Conservation (phyloP, 2,113 vertebrate genomes). For the Hirundichthys speculiger region DNA sequence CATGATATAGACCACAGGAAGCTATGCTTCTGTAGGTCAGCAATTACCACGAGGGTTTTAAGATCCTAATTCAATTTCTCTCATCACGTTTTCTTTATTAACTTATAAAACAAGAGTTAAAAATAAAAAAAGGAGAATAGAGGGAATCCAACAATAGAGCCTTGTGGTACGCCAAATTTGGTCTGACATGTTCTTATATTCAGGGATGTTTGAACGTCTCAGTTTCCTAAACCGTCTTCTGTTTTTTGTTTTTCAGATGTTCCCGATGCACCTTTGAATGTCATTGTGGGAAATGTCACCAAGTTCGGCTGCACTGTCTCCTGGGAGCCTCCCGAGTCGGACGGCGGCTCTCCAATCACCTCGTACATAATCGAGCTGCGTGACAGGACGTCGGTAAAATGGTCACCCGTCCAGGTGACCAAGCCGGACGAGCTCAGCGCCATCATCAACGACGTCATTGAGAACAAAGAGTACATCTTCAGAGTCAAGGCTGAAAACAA, state of each 20-base stretch:
- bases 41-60: too few relatives aligned
- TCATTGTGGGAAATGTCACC: constrained; percentile 88
- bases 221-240: neutral
- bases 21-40: too few relatives aligned
- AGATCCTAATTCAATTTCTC: too few relatives aligned
- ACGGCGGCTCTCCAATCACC: constrained; percentile 93
- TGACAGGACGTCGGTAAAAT: constrained; percentile 91
- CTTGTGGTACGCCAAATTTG: neutral
- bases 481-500: constrained; percentile 95
- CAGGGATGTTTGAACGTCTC: neutral
- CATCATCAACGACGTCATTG: constrained; percentile 93
- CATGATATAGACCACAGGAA: too few relatives aligned
- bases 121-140: too few relatives aligned
- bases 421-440: constrained; percentile 88
- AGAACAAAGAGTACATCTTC: constrained; percentile 99
- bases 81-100: too few relatives aligned
- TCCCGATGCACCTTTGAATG: constrained; percentile 93
- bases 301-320: constrained; percentile 92
- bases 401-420: constrained; percentile 89
- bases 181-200: neutral
- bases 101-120: too few relatives aligned
- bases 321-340: constrained; percentile 92
- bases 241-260: constrained; percentile 80
- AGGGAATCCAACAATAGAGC: too few relatives aligned
- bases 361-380: constrained; percentile 93